These are phyloP conservation scores for Moxostoma hubbsi DNA, from an alignment of 2,797 vertebrate genomes.

Conservation along the genomic window DNA sequence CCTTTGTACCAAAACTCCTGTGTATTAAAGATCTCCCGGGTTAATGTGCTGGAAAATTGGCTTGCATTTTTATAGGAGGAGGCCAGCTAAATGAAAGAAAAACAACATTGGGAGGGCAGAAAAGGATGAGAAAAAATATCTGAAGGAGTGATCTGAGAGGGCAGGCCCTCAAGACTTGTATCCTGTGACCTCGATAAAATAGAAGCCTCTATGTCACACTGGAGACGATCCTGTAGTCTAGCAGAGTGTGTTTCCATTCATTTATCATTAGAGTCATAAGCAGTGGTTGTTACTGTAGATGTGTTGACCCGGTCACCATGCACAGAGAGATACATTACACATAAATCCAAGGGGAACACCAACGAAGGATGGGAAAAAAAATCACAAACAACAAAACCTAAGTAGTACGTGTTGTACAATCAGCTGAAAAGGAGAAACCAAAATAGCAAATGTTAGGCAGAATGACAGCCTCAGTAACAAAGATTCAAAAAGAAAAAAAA, in stretches of 20 bases:
- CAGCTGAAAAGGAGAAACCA: conserved; percentile 10
- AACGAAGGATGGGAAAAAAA: conserved; percentile 47
- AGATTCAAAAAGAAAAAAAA: too few relatives aligned
- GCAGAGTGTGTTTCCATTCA: conserved; percentile 83
- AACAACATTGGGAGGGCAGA: conserved; percentile 78
- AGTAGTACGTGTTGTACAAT: conserved; percentile 10
- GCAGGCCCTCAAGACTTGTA: conserved; percentile 85
- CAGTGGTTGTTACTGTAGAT: conserved; percentile 67
- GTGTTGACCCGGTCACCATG: conserved; percentile 72
- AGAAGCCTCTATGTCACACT: conserved; percentile 79
- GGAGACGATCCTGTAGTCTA: conserved; percentile 85
- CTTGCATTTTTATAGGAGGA: conserved; percentile 97
- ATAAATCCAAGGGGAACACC: conserved; percentile 68
- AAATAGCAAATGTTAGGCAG: neutral
- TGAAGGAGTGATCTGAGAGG: conserved; percentile 85
- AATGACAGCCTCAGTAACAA: too few relatives aligned
- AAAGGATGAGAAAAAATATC: conserved; percentile 79
- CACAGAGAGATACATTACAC: conserved; percentile 69
- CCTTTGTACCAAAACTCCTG: conserved; percentile 82
- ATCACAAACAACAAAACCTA: neutral
- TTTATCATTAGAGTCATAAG: conserved; percentile 84
- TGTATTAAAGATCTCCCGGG: conserved; percentile 93
- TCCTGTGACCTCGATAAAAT: conserved; percentile 91
- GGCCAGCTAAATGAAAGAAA: conserved; percentile 91
- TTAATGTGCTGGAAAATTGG: conserved; percentile 99